phyloP scores from a whole-genome alignment of 2,113 vertebrate species.

The Dipodomys merriami region DNA sequence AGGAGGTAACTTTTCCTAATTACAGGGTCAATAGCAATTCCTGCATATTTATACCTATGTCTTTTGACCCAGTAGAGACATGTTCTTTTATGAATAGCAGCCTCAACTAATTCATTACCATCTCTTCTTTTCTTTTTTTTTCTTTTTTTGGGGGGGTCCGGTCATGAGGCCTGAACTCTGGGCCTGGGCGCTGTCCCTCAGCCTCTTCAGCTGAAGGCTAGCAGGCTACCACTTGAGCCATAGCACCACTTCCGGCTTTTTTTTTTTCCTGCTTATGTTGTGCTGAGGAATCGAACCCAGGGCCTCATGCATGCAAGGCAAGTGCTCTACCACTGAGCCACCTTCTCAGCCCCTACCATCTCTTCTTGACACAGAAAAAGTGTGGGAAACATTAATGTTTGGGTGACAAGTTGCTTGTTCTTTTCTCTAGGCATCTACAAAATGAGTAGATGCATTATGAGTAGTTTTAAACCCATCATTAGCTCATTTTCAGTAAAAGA shows the following conservation, averaged over 20 bases:
- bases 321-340: no score
- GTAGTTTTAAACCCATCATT: not conserved
- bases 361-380: not conserved
- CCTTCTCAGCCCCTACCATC: not conserved
- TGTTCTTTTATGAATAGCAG: not conserved
- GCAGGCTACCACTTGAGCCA: no score
- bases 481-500: constrained; percentile 38
- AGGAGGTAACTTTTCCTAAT: not conserved
- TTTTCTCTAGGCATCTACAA: constrained; percentile 26
- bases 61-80: not conserved
- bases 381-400: not conserved
- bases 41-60: not conserved
- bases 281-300: no score
- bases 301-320: no score
- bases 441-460: not conserved
- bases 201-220: no score
- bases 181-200: no score
- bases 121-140: not conserved
- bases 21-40: not conserved
- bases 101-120: not conserved
- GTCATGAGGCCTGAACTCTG: no score
- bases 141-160: no score
- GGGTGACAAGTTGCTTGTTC: not conserved
- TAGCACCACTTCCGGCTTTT: no score
- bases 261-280: no score